Percentiles rank a stretch among this genome's conserved stretches.
These are phyloP conservation scores for Gasterosteus aculeatus DNA, from an alignment of 2,113 vertebrate genomes.

Conservation along the genomic window DNA sequence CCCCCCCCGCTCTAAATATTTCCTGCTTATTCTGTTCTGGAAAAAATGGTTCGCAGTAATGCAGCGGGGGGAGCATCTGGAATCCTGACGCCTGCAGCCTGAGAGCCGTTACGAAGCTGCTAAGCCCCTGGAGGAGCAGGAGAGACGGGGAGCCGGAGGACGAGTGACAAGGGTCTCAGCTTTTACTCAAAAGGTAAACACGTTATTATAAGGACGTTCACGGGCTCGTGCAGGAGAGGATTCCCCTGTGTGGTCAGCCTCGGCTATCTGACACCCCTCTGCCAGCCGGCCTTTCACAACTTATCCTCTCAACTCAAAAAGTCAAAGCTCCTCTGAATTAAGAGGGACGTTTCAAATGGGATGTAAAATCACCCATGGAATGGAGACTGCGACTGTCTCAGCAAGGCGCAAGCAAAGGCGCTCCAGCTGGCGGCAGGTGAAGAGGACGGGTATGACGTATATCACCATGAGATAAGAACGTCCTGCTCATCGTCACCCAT, in stretches of 20 bases:
- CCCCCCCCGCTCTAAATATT: conserved; percentile 37
- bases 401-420: conserved; percentile 14
- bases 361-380: conserved; percentile 45
- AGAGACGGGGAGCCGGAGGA: conserved; percentile 33
- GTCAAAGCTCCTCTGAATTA: conserved; percentile 62
- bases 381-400: conserved; percentile 26
- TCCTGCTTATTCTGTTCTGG: conserved; percentile 71
- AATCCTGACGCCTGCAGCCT: conserved; percentile 64
- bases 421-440: not conserved
- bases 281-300: conserved; percentile 48
- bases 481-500: not conserved
- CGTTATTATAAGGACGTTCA: conserved; percentile 42
- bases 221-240: conserved; percentile 15
- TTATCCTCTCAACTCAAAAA: conserved; percentile 36
- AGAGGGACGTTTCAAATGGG: conserved; percentile 46
- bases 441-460: not conserved
- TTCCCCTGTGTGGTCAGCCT: conserved; percentile 36
- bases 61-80: conserved; percentile 37
- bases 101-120: conserved; percentile 72
- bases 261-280: conserved; percentile 3
- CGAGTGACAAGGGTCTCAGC: conserved; percentile 42
- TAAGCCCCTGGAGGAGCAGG: conserved; percentile 37
- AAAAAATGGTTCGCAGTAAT: conserved; percentile 73
- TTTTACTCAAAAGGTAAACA: conserved; percentile 52
- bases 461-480: not conserved